Evolutionary conservation across 2,113 vertebrate genomes (phyloP).

Genomic region (Strigops habroptila): DNA sequence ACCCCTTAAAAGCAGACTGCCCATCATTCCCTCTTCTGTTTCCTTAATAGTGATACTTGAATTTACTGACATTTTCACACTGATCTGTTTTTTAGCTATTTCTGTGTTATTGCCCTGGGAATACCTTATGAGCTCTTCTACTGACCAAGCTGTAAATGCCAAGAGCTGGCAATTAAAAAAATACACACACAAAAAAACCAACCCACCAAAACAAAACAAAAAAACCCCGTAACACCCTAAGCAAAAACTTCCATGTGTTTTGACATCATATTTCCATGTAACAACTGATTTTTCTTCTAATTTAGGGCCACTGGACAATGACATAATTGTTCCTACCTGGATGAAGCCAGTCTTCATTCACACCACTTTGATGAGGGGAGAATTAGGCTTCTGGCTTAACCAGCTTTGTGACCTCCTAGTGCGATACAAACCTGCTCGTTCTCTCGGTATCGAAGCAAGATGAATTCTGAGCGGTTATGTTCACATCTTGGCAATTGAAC

Average conservation of each 20-base stretch:
- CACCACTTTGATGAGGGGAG: not conserved
- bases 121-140: not conserved
- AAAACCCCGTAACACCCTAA: not conserved
- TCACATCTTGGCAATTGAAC: not conserved
- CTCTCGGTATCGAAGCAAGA: not conserved
- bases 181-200: not conserved
- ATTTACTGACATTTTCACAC: not conserved
- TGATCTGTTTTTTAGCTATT: not conserved
- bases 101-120: not conserved
- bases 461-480: not conserved
- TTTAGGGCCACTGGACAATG: not conserved
- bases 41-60: not conserved
- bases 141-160: not conserved
- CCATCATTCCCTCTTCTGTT: not conserved
- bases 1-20: not conserved
- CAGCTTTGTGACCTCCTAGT: not conserved
- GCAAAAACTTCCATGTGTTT: not conserved
- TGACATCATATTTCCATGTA: not conserved
- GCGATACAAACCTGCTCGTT: not conserved
- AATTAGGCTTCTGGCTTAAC: not conserved
- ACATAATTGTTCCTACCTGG: not conserved
- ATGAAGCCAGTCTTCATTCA: not conserved
- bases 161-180: not conserved
- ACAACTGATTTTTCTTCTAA: not conserved
- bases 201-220: not conserved